Percentiles rank a stretch among this genome's conserved stretches.
Evolutionary conservation across 2,797 vertebrate genomes (phyloP).

Genomic region (Luscinia luscinia): DNA sequence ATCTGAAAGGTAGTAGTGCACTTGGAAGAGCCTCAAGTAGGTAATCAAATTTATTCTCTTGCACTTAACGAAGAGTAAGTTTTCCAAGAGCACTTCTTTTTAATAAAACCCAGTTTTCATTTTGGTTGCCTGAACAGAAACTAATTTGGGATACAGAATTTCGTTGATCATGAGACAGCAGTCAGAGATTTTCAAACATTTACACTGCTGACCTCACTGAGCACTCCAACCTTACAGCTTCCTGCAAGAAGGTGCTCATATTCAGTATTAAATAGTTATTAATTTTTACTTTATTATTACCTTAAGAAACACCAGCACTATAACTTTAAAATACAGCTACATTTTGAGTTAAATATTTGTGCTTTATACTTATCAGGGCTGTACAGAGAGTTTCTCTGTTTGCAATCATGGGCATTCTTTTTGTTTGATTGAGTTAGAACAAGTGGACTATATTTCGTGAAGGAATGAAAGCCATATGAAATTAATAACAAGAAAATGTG

Average conservation of each 20-base stretch:
- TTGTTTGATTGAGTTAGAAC: constrained; percentile 6
- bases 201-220: neutral
- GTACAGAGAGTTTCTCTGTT: neutral
- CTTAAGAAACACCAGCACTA: neutral
- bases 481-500: neutral
- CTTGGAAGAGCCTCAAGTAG: neutral
- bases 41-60: neutral
- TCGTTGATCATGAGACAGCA: neutral
- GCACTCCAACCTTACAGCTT: neutral
- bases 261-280: neutral
- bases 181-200: neutral
- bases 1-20: neutral
- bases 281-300: neutral
- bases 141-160: neutral
- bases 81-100: neutral
- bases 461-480: constrained; percentile 37
- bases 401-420: neutral
- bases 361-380: neutral
- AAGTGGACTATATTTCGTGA: neutral
- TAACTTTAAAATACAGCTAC: neutral
- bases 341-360: neutral
- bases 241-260: neutral
- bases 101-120: neutral
- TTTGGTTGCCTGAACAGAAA: neutral
- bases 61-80: neutral